phyloP scores from a whole-genome alignment of 2,797 vertebrate species.

The Enteromius treurensis region DNA sequence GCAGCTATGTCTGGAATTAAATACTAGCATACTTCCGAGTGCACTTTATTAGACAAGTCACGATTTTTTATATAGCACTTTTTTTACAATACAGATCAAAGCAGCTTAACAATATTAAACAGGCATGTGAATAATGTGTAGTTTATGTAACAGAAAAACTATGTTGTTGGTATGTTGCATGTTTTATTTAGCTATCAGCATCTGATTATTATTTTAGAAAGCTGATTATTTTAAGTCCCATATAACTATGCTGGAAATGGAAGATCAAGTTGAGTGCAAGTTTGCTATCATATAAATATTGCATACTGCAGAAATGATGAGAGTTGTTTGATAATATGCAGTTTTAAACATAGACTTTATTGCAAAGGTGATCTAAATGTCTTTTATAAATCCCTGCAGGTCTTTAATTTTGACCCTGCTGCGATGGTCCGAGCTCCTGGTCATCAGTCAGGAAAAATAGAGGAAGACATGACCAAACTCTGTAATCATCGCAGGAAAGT shows the following conservation, averaged over 20 bases:
- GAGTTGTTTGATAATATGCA: neutral
- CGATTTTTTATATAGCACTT: no score
- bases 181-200: neutral
- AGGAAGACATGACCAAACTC: slow-evolving; percentile 96
- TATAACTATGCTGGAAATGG: neutral
- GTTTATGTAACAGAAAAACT: neutral
- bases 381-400: slow-evolving; percentile 71
- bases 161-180: neutral
- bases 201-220: neutral
- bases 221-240: neutral
- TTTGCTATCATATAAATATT: neutral
- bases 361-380: neutral
- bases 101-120: no score
- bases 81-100: no score
- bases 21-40: neutral
- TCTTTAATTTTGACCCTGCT: slow-evolving; percentile 89
- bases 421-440: slow-evolving; percentile 82
- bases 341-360: neutral
- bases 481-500: slow-evolving; percentile 95
- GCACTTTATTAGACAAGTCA: neutral
- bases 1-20: neutral
- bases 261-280: neutral
- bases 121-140: no score
- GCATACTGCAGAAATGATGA: neutral
- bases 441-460: slow-evolving; percentile 83